A percentile compares a stretch with the other conserved stretches of the same genome.
phyloP scores from a whole-genome alignment of 1,140 invertebrate species.

The Megathymus violae region DNA sequence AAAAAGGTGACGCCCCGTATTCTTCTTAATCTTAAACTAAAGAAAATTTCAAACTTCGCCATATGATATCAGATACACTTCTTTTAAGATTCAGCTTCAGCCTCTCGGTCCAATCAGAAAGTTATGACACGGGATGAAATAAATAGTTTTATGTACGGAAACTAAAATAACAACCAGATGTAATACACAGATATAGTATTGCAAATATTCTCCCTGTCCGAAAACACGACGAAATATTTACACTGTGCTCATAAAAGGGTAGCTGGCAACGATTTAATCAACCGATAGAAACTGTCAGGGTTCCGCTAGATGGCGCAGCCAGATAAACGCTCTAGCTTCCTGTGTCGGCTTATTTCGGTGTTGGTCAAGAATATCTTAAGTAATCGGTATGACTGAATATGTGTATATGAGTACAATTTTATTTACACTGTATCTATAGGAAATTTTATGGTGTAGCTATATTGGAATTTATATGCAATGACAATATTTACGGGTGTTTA shows the following conservation, averaged over 20 bases:
- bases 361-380: too few species aligned
- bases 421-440: too few species aligned
- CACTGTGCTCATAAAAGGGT: slow-evolving; percentile 64
- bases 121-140: slow-evolving; percentile 17
- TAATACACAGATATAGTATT: slow-evolving; percentile 44
- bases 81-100: too few species aligned
- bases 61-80: too few species aligned
- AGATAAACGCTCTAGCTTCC: slow-evolving; percentile 41
- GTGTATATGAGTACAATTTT: too few species aligned
- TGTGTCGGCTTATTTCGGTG: background rate
- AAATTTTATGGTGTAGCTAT: too few species aligned
- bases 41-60: too few species aligned
- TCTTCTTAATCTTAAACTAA: too few species aligned
- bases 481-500: too few species aligned
- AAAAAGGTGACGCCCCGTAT: too few species aligned
- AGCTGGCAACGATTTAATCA: slow-evolving; percentile 69
- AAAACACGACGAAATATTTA: slow-evolving; percentile 58
- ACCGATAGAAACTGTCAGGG: slow-evolving; percentile 66
- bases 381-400: too few species aligned
- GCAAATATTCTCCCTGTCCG: slow-evolving; percentile 44
- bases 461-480: too few species aligned
- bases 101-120: slow-evolving; percentile 14
- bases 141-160: slow-evolving; percentile 21
- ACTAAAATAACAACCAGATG: slow-evolving; percentile 39
- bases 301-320: slow-evolving; percentile 52